Evolutionary conservation across 2,113 vertebrate genomes (phyloP).

Genomic region (Tragelaphus scriptus): DNA sequence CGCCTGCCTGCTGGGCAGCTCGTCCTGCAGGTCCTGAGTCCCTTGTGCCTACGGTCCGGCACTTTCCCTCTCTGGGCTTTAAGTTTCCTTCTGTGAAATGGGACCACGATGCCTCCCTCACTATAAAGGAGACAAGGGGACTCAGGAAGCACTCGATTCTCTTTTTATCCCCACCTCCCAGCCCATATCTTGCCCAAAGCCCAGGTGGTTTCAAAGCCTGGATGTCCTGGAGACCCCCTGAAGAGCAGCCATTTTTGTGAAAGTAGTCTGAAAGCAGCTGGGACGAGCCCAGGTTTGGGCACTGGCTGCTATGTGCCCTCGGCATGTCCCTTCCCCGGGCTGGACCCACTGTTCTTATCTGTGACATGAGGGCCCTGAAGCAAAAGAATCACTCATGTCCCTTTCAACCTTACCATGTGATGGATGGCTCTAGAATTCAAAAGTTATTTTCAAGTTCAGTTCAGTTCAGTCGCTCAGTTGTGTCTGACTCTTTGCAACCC

Average conservation of each 20-base stretch:
- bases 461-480: too few relatives aligned
- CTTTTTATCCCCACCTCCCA: neutral
- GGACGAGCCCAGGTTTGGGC: neutral
- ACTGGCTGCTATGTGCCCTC: fast-evolving
- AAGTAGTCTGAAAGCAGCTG: neutral
- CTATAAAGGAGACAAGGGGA: fast-evolving
- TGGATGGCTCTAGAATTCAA: neutral
- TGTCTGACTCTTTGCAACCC: too few relatives aligned
- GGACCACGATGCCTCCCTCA: fast-evolving
- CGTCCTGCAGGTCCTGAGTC: fast-evolving
- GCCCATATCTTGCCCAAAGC: neutral
- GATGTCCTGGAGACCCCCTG: neutral
- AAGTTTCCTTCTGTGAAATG: fast-evolving
- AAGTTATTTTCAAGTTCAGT: neutral
- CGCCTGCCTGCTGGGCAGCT: fast-evolving
- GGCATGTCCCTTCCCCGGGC: fast-evolving
- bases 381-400: fast-evolving
- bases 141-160: fast-evolving
- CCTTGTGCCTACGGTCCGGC: fast-evolving
- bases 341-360: fast-evolving
- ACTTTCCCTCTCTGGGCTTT: neutral
- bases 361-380: fast-evolving
- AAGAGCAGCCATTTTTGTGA: neutral
- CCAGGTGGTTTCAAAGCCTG: fast-evolving
- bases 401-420: fast-evolving